Conservation (phyloP, 2,113 vertebrate species). For the Calonectris borealis region DNA sequence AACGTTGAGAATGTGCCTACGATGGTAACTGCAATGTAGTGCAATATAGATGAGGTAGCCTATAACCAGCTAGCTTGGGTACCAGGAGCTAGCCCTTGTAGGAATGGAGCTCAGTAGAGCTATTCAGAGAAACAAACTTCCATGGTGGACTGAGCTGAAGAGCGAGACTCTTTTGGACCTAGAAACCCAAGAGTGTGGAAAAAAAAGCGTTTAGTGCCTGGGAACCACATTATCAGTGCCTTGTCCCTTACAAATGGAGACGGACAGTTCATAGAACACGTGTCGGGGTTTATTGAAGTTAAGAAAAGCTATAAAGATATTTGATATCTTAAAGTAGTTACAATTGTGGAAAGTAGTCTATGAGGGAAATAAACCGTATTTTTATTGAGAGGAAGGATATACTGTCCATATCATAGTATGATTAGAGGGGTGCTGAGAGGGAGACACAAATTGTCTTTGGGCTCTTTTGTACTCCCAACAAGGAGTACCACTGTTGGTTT, state of each 20-base stretch:
- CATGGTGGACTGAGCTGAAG: neutral
- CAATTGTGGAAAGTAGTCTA: neutral
- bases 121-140: neutral
- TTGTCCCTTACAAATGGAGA: neutral
- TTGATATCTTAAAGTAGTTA: neutral
- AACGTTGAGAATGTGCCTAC: neutral
- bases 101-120: neutral
- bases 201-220: neutral
- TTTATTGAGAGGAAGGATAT: neutral
- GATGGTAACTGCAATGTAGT: neutral
- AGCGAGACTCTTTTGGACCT: neutral
- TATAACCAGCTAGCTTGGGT: neutral
- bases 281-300: neutral
- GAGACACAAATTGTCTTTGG: neutral
- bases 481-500: neutral
- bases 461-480: neutral
- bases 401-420: neutral
- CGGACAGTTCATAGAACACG: neutral
- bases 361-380: neutral
- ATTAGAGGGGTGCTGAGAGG: neutral
- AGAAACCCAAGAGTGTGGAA: accelerated
- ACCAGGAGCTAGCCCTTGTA: neutral
- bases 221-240: neutral
- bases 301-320: neutral
- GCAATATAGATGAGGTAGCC: neutral